Base-by-base conservation (phyloP, 2,797 vertebrate species). In the Spea hammondii region DNA sequence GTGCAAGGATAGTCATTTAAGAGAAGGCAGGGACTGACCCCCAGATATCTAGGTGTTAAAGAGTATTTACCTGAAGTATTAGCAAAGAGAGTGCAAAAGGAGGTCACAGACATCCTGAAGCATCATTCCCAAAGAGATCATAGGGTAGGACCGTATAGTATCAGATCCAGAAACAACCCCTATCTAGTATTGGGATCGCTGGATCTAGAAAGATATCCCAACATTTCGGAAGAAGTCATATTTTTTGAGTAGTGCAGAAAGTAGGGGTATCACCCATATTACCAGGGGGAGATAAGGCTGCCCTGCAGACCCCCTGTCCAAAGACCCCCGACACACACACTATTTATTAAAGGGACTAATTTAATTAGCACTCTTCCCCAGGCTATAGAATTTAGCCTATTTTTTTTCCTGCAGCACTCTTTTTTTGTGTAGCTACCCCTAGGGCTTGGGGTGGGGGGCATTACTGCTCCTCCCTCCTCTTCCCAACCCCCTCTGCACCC, bases 361-460 rank as follows among this genome's bases (percentile, higher is more conserved):
- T 78, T 55, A 50, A 72, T 68, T 72, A 60, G 14, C 62, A 12
- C 32, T 44, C 70, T 45, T 67, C 77, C 77, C 69, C 76, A 48
- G 69, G 76, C 67, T 70, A 44, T 9, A 65, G 70, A 55, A 66
- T 72, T 66, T 32, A 13, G 50, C 75, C 66, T 62, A 67, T 57
- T 62, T 62, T 65, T 65, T 49, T 62, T 60, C 62, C 79, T 62
- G 74, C 74, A 72, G 70, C 54, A 62, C 55, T 32, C 9, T 55
- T 54, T 54, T 59, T n/a, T 74, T 51, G 48, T 55, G 79, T 82
- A 70, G 60, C 70, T 77, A 49, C 79, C 75, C 79, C 75, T 11
- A 82, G 75, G 70, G 75, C 65, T 77, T 77, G 80, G 80, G 74
- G 46, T 76, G 60, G 74, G 79, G 75, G 80, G 70, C 50, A 73